Evolutionary conservation across 92 coral and sea anemone species (phyloP).

Genomic region (Siderastrea siderea): DNA sequence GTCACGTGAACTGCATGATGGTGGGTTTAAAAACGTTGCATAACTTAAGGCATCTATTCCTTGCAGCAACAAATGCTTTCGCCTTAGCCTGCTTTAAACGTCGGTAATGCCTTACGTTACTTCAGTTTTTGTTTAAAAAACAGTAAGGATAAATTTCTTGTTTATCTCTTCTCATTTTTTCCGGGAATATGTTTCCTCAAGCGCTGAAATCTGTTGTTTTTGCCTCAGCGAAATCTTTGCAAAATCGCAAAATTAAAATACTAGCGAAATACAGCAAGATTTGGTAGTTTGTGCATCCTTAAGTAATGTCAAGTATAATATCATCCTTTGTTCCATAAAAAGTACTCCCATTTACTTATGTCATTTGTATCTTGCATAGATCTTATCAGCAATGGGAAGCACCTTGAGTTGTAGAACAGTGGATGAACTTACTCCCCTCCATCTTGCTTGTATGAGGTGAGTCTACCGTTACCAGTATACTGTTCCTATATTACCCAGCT

Average conservation of each 20-base stretch:
- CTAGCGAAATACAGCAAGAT: background rate
- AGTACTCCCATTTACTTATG: background rate
- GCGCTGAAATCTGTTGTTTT: too few relatives aligned
- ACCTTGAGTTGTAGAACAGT: conserved; percentile 85
- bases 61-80: background rate
- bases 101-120: too few relatives aligned
- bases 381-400: conserved; percentile 97
- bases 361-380: conserved; percentile 49
- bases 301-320: too few relatives aligned
- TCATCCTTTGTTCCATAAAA: background rate
- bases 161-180: too few relatives aligned
- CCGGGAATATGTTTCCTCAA: too few relatives aligned
- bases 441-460: conserved; percentile 97
- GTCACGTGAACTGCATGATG: conserved; percentile 99
- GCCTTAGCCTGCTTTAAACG: background rate
- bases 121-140: too few relatives aligned
- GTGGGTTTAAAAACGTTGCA: conserved; percentile 57
- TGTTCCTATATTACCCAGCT: background rate
- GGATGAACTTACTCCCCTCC: conserved; percentile 93
- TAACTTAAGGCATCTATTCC: background rate
- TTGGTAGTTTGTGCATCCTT: background rate
- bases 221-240: too few relatives aligned
- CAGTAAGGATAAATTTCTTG: too few relatives aligned
- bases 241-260: too few relatives aligned
- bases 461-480: background rate